Evolutionary conservation across 2,888 invertebrate genomes (phyloP).

Genomic region (Chrysina gloriosa): DNA sequence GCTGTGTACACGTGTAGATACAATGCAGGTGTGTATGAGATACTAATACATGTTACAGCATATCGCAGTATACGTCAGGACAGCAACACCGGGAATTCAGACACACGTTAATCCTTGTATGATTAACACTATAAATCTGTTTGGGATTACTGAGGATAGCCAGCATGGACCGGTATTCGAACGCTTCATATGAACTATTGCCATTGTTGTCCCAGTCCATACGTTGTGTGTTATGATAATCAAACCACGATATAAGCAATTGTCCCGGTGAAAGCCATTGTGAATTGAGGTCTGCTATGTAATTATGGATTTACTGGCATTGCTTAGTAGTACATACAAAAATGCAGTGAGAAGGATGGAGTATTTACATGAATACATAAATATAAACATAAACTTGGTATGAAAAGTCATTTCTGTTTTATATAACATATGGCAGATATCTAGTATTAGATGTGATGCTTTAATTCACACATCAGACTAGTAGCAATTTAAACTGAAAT

Average conservation of each 20-base stretch:
- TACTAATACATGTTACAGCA: constrained; percentile 63
- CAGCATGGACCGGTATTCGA: constrained; percentile 53
- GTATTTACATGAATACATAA: no score
- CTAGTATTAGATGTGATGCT: no score
- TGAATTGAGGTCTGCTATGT: constrained; percentile 30
- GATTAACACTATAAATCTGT: constrained; percentile 76
- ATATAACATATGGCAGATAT: no score
- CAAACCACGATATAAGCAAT: constrained; percentile 30
- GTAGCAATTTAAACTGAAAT: no score
- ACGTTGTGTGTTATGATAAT: constrained; percentile 38
- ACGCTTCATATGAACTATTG: constrained; percentile 57
- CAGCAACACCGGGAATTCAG: constrained; percentile 48
- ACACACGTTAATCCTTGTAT: constrained; percentile 70
- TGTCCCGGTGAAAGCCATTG: constrained; percentile 35
- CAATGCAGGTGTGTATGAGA: constrained; percentile 16
- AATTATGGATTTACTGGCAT: constrained; percentile 30
- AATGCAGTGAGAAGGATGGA: no score
- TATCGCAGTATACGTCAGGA: constrained; percentile 44
- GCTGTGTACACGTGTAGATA: constrained; percentile 42
- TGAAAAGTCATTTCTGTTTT: no score
- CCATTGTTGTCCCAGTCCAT: constrained; percentile 35
- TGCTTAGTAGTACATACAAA: no score
- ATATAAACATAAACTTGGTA: no score
- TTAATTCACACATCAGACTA: no score
- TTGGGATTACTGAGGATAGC: constrained; percentile 64